Evolutionary conservation across 2,113 vertebrate genomes (phyloP).

Genomic region (Pteropus alecto): DNA sequence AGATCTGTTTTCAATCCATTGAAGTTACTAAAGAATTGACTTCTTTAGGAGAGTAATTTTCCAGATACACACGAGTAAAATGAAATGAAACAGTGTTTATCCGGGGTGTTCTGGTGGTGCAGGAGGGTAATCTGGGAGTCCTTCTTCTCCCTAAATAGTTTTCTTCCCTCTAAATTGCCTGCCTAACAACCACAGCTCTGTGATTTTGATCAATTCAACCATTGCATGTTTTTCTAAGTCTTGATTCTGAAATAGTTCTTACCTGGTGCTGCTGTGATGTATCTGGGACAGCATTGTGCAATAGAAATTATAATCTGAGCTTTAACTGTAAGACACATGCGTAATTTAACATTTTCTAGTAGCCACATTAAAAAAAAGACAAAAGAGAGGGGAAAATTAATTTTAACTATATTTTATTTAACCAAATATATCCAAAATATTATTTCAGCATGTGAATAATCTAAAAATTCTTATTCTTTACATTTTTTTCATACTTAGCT

Average conservation of each 20-base stretch:
- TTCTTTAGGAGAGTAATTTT: background rate
- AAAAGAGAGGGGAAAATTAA: background rate
- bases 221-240: background rate
- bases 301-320: background rate
- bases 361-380: background rate
- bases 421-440: background rate
- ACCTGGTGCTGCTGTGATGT: background rate
- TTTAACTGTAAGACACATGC: background rate
- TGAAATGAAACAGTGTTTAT: background rate
- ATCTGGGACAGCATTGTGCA: background rate
- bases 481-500: background rate
- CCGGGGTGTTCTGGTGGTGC: background rate
- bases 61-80: background rate
- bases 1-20: background rate
- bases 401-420: slow-evolving; percentile 1
- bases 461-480: background rate
- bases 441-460: background rate
- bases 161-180: background rate
- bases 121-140: background rate
- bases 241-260: slow-evolving; percentile 4
- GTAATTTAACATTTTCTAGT: slow-evolving; percentile 8
- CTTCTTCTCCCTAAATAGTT: background rate
- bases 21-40: background rate
- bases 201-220: background rate
- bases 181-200: background rate